Percentiles rank a stretch among this genome's conserved stretches.
Conservation (phyloP, 2,888 invertebrate genomes). For the Drosophila sordidula region DNA sequence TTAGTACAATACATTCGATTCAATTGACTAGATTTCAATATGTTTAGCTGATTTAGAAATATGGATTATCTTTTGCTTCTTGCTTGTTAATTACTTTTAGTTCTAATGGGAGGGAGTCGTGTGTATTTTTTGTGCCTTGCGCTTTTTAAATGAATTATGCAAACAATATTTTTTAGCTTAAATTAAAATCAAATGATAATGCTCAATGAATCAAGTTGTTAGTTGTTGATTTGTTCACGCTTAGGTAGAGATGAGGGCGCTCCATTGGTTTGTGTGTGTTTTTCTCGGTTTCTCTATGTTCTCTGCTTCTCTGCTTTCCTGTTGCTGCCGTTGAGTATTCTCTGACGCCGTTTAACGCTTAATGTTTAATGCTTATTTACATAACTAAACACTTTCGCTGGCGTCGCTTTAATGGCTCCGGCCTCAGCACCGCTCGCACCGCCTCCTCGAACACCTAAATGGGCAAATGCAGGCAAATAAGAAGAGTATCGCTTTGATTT, state of each 20-base stretch:
- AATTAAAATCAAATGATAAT: conserved; percentile 44
- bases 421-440: conserved; percentile 97
- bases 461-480: conserved; percentile 22
- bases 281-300: conserved; percentile 6
- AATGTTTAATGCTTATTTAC: conserved; percentile 87
- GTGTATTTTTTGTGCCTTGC: conserved; percentile 45
- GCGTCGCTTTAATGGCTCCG: conserved; percentile 97
- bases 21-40: conserved; percentile 80
- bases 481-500: conserved; percentile 11
- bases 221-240: conserved; percentile 57
- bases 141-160: conserved; percentile 33
- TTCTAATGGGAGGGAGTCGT: conserved; percentile 71
- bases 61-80: conserved; percentile 43
- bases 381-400: conserved; percentile 95
- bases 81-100: conserved; percentile 37
- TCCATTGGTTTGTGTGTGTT: conserved; percentile 42
- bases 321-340: conserved; percentile 46
- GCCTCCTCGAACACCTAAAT: conserved; percentile 98
- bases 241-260: conserved; percentile 54
- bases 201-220: conserved; percentile 60
- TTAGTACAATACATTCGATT: conserved; percentile 79
- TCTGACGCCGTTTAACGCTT: conserved; percentile 25
- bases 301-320: conserved; percentile 13
- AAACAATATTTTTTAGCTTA: conserved; percentile 52
- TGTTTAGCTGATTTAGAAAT: conserved; percentile 64